These are phyloP conservation scores for Uloborus diversus DNA, from an alignment of 1,140 invertebrate species.

Conservation along the genomic window DNA sequence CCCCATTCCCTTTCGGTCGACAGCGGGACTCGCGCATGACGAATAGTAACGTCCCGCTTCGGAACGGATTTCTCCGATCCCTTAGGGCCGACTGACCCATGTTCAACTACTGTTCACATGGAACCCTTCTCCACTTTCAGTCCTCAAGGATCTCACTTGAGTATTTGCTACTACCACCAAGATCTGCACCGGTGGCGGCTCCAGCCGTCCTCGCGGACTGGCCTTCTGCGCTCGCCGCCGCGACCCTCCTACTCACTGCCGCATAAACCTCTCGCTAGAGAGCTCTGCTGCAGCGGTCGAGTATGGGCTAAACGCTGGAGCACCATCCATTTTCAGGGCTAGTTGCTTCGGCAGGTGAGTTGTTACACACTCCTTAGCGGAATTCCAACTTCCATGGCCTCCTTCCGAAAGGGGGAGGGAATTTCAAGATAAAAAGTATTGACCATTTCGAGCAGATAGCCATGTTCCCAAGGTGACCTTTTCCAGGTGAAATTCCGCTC, in stretches of 20 bases:
- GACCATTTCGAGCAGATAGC: no score
- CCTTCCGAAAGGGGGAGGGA: no score
- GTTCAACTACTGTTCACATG: slow-evolving; percentile 89
- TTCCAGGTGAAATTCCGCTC: no score
- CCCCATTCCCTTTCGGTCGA: slow-evolving; percentile 66
- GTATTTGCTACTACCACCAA: slow-evolving; percentile 67
- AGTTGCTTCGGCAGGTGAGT: no score
- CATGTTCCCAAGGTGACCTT: no score
- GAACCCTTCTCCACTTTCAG: slow-evolving; percentile 64
- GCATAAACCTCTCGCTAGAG: slow-evolving; percentile 67
- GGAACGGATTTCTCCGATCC: slow-evolving; percentile 65
- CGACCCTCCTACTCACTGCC: slow-evolving; percentile 77
- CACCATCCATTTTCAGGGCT: slow-evolving; percentile 92
- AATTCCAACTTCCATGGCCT: slow-evolving; percentile 90
- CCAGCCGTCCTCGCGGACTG: slow-evolving; percentile 68
- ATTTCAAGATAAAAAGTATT: no score
- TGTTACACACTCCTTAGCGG: slow-evolving; percentile 88
- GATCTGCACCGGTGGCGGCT: slow-evolving; percentile 84
- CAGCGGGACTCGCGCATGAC: slow-evolving; percentile 6
- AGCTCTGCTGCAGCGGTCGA: slow-evolving; percentile 36
- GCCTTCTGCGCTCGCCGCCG: slow-evolving; percentile 76
- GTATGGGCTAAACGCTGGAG: slow-evolving; percentile 79
- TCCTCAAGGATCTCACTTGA: no score
- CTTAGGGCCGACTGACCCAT: slow-evolving; percentile 82
- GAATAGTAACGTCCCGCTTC: slow-evolving; percentile 58